These are phyloP conservation scores for Sander vitreus DNA, from an alignment of 2,113 vertebrate species.

Conservation along the genomic window DNA sequence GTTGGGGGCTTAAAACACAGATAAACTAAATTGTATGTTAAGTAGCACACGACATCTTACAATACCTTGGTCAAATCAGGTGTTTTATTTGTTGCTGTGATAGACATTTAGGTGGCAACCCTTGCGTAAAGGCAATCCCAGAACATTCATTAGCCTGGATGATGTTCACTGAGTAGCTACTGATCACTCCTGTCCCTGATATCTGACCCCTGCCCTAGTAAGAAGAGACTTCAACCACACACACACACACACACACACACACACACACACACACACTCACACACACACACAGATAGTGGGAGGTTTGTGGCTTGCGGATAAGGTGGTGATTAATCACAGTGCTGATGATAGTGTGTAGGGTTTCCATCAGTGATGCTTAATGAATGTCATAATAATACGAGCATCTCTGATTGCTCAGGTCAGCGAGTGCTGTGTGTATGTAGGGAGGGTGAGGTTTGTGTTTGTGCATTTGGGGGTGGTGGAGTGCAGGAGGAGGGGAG, in stretches of 20 bases:
- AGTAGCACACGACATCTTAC: slow-evolving; percentile 10
- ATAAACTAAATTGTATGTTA: neutral
- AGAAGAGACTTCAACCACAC: slow-evolving; percentile 59
- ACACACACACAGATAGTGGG: slow-evolving; percentile 51
- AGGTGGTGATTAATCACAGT: slow-evolving; percentile 81
- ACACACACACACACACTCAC: slow-evolving; percentile 22
- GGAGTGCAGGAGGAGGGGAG: slow-evolving; percentile 19
- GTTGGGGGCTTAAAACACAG: too few species aligned
- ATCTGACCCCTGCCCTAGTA: slow-evolving; percentile 77
- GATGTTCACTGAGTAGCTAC: slow-evolving; percentile 73
- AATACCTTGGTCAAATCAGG: slow-evolving; percentile 7
- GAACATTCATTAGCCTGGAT: slow-evolving; percentile 68
- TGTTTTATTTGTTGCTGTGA: slow-evolving; percentile 47
- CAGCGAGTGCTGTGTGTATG: slow-evolving; percentile 41
- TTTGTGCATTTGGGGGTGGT: slow-evolving; percentile 41
- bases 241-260: slow-evolving; percentile 33
- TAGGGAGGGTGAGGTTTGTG: slow-evolving; percentile 38
- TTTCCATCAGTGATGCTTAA: slow-evolving; percentile 73
- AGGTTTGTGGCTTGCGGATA: slow-evolving; percentile 72
- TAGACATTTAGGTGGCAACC: slow-evolving; percentile 44
- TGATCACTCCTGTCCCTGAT: slow-evolving; percentile 73
- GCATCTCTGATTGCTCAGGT: slow-evolving; percentile 67
- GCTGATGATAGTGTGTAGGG: slow-evolving; percentile 64
- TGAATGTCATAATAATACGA: slow-evolving; percentile 78
- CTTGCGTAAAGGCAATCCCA: slow-evolving; percentile 50